These are phyloP conservation scores for Notospermus geniculatus DNA, from an alignment of 1,140 invertebrate species.

Conservation along the genomic window DNA sequence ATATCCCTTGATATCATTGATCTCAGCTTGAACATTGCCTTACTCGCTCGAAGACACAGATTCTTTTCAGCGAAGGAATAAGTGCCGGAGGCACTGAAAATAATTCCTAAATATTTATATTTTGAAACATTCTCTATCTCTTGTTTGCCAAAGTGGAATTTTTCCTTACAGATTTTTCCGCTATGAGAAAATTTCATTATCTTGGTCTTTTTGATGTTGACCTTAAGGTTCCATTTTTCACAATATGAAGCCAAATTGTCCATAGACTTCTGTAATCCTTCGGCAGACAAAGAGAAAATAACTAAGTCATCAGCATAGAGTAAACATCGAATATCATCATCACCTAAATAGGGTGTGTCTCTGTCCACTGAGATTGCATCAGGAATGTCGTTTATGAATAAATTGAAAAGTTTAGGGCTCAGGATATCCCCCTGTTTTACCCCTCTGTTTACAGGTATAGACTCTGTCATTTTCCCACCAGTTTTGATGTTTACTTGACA, in stretches of 20 bases:
- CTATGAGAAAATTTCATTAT: neutral
- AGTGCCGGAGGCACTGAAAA: neutral
- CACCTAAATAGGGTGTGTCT: neutral
- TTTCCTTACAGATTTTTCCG: neutral
- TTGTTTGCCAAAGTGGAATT: neutral
- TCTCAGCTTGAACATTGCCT: neutral
- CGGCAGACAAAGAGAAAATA: neutral
- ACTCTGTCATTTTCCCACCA: neutral
- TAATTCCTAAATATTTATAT: neutral
- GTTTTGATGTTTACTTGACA: neutral
- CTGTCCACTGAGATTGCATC: neutral
- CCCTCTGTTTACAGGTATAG: neutral
- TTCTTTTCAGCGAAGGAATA: neutral
- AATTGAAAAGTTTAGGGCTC: neutral
- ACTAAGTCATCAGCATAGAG: slow-evolving; percentile 3
- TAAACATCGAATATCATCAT: neutral
- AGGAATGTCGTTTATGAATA: slow-evolving; percentile 1
- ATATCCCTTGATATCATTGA: neutral
- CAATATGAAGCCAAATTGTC: neutral
- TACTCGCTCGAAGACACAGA: neutral
- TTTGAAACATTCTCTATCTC: neutral
- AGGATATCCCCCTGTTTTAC: slow-evolving; percentile 3
- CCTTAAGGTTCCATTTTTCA: neutral
- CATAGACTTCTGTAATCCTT: neutral
- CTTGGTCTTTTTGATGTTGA: slow-evolving; percentile 3